Evolutionary conservation across 1,140 invertebrate genomes (phyloP), one percentile per base, ranked within the genome.

Genomic region (Drosophila oshimai): DNA sequence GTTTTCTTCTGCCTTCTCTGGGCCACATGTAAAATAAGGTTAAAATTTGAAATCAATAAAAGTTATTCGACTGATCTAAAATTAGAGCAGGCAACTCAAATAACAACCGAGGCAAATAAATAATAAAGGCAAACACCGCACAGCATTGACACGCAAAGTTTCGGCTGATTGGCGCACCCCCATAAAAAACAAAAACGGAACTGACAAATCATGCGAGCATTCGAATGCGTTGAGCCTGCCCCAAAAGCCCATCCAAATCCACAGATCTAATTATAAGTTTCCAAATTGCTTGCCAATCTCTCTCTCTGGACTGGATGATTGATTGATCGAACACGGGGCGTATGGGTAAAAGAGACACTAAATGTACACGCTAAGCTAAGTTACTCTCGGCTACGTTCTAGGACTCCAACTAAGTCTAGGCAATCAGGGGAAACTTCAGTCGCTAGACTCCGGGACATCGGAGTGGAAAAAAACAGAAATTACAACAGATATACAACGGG

Each of bases 21-120:
- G 61, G 45, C 20, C 60, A 67, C 57, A 72, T 69, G 73, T 86
- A 61, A 81, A 86, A 86, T 87, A 86, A 86, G 81, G 83, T 87
- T 87, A 81, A 88, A 83, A 87, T 81, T 87, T 87, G 77, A 87
- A 87, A 87, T 87, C 81, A 88, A 87, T 87, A 87, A 87, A 87
- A 81, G 76, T 87, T 81, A 87, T 87, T 81, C 60, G 72, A 81
- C 69, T 74, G 73, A 77, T 81, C 81, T 87, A 87, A 87, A 87
- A 81, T 81, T 87, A 87, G 83, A 72, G 55, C 29, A 65, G 44
- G 44, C 58, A 65, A 67, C 60, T 67, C 60, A 65, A 65, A 64
- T 62, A 64, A 65, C 62, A 62, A 31, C 42, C 41, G 26, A 49
- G 64, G 39, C 44, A 76, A 73, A 72, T 55, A 69, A 74, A 64